Conservation (phyloP, 92 coral and sea anemone species). For the Montipora capitata region DNA sequence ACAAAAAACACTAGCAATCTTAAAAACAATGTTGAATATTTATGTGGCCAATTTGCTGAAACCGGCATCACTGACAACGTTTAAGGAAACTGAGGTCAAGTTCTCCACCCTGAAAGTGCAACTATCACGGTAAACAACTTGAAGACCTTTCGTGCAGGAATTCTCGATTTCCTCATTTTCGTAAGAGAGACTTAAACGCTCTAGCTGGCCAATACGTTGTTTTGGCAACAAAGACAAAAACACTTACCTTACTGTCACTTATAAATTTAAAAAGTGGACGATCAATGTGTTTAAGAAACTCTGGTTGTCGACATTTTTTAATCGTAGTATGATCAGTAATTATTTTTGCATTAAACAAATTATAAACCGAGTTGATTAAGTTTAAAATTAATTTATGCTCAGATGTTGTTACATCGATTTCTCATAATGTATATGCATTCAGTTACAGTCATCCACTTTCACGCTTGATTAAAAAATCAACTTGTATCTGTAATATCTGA, state of each 20-base stretch:
- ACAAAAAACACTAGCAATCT: background rate
- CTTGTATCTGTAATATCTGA: no score
- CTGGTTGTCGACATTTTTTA: background rate
- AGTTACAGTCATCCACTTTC: no score
- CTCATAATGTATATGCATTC: no score
- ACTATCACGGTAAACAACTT: background rate
- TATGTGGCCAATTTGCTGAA: background rate
- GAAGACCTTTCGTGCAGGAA: background rate
- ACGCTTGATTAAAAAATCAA: no score
- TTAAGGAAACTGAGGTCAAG: background rate
- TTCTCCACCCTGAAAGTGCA: background rate
- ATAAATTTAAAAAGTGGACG: background rate
- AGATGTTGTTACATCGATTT: no score
- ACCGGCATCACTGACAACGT: background rate
- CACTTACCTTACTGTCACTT: background rate
- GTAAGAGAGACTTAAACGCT: background rate
- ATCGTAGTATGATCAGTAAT: no score
- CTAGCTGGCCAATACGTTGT: constrained; percentile 1
- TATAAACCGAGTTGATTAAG: no score
- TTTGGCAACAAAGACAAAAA: constrained; percentile 2
- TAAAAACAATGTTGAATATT: background rate
- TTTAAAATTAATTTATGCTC: no score
- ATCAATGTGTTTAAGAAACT: background rate
- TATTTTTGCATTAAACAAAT: no score
- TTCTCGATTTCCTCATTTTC: background rate